Evolutionary conservation across 1,140 invertebrate genomes (phyloP).

Genomic region (Cydia strobilella): DNA sequence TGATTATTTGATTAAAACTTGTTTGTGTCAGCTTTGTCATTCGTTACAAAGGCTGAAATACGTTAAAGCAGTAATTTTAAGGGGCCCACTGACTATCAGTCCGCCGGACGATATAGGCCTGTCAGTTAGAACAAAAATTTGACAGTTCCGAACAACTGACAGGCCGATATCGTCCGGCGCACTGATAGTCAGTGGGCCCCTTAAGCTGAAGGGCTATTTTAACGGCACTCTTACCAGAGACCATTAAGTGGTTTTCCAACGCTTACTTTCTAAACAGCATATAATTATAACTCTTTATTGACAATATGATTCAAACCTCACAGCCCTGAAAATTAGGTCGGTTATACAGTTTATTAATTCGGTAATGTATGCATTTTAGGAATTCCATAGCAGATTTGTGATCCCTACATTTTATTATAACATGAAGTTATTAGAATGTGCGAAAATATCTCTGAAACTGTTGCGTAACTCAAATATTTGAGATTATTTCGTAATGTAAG

Average conservation of each 20-base stretch:
- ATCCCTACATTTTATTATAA: constrained; percentile 49
- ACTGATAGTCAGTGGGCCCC: too few species aligned
- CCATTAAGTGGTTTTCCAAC: constrained; percentile 21
- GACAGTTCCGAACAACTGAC: too few species aligned
- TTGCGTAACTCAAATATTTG: not conserved
- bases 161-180: too few species aligned
- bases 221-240: constrained; percentile 21
- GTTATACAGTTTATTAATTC: not conserved
- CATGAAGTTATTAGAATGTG: constrained; percentile 57
- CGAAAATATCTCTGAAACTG: constrained; percentile 43
- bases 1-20: not conserved
- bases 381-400: constrained; percentile 37
- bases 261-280: not conserved
- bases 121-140: too few species aligned
- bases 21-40: not conserved
- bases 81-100: too few species aligned
- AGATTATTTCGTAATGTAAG: not conserved
- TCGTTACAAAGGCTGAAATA: not conserved
- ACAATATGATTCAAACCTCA: not conserved
- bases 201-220: constrained; percentile 17
- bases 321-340: not conserved
- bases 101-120: too few species aligned
- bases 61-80: constrained; percentile 21
- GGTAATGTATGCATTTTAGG: not conserved
- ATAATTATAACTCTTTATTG: not conserved